A percentile compares a stretch with the other conserved stretches of the same genome.
phyloP scores from a whole-genome alignment of 2,797 vertebrate species.

The Prionace glauca region DNA sequence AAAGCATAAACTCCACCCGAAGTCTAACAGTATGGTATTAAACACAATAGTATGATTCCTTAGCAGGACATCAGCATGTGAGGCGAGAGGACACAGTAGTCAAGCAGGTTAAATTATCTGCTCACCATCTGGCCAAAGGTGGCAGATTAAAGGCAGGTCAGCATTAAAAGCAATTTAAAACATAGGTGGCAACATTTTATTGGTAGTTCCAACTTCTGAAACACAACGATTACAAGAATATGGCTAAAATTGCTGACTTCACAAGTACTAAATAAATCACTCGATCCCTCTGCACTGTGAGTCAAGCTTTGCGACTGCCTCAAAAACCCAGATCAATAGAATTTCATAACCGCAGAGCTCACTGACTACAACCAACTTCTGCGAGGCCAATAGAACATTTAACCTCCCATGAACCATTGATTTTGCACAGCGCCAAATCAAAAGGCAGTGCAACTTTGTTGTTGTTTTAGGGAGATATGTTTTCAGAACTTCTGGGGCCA shows the following conservation, averaged over 20 bases:
- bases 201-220: not conserved
- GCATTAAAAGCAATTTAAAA: not conserved
- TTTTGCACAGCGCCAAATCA: conserved; percentile 14
- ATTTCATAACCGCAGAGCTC: not conserved
- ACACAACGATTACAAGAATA: not conserved
- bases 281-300: not conserved
- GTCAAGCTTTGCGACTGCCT: not conserved
- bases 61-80: not conserved
- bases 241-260: not conserved
- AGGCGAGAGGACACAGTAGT: not conserved
- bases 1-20: not conserved
- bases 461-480: conserved; percentile 26
- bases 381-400: not conserved
- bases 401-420: conserved; percentile 5
- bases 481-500: not conserved
- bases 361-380: conserved; percentile 6
- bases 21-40: not conserved
- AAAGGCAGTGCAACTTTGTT: not conserved
- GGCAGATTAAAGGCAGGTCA: not conserved
- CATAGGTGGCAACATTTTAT: not conserved
- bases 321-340: conserved; percentile 20
- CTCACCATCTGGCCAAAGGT: not conserved
- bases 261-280: not conserved
- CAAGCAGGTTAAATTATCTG: conserved; percentile 10
- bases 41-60: too few species aligned